Percentiles rank a stretch among this genome's conserved stretches.
phyloP scores from a whole-genome alignment of 64 coral and sea anemone genomes.

The Cladopsammia gracilis region DNA sequence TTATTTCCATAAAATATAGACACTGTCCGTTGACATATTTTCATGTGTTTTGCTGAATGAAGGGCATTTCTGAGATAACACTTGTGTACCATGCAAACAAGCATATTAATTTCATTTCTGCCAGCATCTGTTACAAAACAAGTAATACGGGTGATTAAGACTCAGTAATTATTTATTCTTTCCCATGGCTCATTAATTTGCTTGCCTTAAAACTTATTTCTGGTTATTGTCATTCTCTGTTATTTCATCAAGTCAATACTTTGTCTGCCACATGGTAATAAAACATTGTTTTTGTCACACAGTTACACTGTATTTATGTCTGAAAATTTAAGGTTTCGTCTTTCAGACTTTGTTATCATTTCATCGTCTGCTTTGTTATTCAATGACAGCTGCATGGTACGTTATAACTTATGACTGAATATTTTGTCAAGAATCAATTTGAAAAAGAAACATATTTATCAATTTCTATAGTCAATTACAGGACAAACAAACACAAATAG shows the following conservation, averaged over 20 bases:
- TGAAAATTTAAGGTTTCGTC: not conserved
- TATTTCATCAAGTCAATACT: too few species aligned
- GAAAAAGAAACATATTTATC: too few species aligned
- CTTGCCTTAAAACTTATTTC: not conserved
- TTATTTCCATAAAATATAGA: constrained; percentile 40
- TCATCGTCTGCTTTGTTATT: not conserved
- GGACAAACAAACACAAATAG: not conserved
- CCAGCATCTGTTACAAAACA: not conserved
- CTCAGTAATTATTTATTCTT: not conserved
- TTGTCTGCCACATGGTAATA: too few species aligned
- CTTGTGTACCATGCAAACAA: not conserved
- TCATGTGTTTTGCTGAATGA: not conserved
- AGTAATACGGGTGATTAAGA: too few species aligned
- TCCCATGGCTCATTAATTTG: not conserved
- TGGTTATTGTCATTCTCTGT: not conserved
- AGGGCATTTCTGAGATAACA: not conserved
- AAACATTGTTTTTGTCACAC: not conserved
- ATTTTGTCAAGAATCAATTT: too few species aligned
- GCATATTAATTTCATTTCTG: not conserved
- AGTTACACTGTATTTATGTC: not conserved
- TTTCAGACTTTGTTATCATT: not conserved
- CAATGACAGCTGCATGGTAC: not conserved
- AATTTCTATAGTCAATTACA: not conserved
- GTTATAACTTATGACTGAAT: too few species aligned
- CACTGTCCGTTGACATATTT: constrained; percentile 18